A percentile compares a stretch with the other conserved stretches of the same genome.
phyloP scores from a whole-genome alignment of 2,113 vertebrate genomes.

The Notarius quadriscutis region DNA sequence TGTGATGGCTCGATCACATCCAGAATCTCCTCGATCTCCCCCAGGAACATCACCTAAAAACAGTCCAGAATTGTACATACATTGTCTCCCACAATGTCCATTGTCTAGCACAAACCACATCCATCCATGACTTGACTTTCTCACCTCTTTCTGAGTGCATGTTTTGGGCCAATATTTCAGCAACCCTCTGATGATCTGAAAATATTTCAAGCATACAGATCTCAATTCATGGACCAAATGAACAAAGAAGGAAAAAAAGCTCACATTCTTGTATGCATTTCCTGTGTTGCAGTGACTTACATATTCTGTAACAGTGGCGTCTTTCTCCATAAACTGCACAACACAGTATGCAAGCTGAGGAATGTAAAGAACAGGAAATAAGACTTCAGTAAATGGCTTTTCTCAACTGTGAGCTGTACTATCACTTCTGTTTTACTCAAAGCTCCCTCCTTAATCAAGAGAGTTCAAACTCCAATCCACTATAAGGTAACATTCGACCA shows the following conservation, averaged over 20 bases:
- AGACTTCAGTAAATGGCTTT: neutral
- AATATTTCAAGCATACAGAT: conserved; percentile 16
- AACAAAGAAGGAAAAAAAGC: neutral
- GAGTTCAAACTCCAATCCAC: neutral
- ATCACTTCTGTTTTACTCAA: neutral
- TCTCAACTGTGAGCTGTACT: neutral
- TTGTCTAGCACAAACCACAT: neutral
- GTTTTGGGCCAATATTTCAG: conserved; percentile 95
- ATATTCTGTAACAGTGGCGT: conserved; percentile 87
- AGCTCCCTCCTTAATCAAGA: neutral
- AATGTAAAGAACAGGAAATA: conserved; percentile 26
- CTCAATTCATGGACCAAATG: neutral
- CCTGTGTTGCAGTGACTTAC: conserved; percentile 69
- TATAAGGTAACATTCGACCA: neutral
- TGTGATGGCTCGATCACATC: conserved; percentile 90
- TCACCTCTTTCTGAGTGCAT: conserved; percentile 93
- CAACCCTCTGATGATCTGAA: conserved; percentile 86
- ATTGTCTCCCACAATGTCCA: neutral
- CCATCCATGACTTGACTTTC: conserved; percentile 4
- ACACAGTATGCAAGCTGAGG: conserved; percentile 88
- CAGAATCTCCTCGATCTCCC: conserved; percentile 89
- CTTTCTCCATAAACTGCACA: conserved; percentile 92
- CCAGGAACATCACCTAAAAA: conserved; percentile 87
- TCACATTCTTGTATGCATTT: too few relatives aligned
- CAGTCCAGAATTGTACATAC: conserved; percentile 18